These are phyloP conservation scores for Scortum barcoo DNA, from an alignment of 2,113 vertebrate genomes.

Conservation along the genomic window DNA sequence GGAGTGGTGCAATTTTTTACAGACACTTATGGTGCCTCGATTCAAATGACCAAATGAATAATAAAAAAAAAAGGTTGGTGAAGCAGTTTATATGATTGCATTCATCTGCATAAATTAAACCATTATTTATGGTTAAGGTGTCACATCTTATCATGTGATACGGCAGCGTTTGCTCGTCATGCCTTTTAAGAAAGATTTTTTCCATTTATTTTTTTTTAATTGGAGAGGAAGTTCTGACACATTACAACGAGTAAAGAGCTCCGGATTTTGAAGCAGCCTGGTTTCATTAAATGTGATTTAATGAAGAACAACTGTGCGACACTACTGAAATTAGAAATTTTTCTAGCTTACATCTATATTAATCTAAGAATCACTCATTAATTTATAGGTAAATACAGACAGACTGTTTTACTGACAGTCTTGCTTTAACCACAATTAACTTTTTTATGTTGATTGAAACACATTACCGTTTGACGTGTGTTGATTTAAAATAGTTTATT, in stretches of 20 bases:
- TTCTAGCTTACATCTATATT: too few relatives aligned
- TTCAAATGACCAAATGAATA: neutral
- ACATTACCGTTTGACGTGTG: neutral
- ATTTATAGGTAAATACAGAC: neutral
- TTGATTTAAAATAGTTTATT: neutral
- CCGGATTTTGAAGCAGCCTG: neutral
- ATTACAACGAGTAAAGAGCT: neutral
- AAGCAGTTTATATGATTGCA: neutral
- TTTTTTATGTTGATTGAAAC: neutral
- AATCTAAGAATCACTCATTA: neutral
- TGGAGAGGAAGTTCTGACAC: neutral
- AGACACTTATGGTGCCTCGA: neutral
- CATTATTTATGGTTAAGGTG: neutral
- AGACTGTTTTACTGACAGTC: neutral
- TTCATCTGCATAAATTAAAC: neutral
- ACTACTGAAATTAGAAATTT: too few relatives aligned
- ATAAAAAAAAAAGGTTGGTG: neutral
- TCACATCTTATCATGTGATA: neutral
- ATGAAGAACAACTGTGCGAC: too few relatives aligned
- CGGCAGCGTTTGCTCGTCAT: neutral
- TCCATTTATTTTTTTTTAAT: too few relatives aligned
- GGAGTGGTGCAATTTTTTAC: neutral
- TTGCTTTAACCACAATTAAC: too few relatives aligned
- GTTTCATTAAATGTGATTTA: neutral
- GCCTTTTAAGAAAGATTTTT: neutral